Base-by-base conservation (phyloP, 2,888 invertebrate species). In the Odiellus spinosus region DNA sequence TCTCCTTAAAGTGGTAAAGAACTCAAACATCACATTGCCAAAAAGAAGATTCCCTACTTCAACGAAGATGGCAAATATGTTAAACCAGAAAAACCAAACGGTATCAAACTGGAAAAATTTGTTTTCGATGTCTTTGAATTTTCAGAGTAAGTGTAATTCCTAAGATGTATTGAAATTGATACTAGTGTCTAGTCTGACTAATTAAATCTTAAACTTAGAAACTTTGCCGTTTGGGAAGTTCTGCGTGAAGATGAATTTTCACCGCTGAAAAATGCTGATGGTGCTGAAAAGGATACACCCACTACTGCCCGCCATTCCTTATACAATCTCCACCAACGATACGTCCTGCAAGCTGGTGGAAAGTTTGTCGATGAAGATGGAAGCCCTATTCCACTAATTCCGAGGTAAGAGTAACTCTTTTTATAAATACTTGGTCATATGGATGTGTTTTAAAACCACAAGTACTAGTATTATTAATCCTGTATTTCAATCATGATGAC, bases 51-150 rank as follows among this genome's bases (percentile, higher is more conserved):
- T 55, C 82, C 93, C 0, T 81, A 76, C 58, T 71, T 90, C 0
- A 79, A 86, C 61, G 70, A 74, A 8, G 56, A 60, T n/a, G 86
- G 87, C 3, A 69, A 76, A 15, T 71, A 76, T 41, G 71, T 77
- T 35, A 78, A 76, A 53, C 95, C 98, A 0, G 73, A 76, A 0
- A 75, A 76, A 51, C 80, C 88, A 0, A 98, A 98, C 60, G 98
- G 96, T 10, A 87, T 98, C 55, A 99, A 99, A 71, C 82, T 99
- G 68, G 98, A 99, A 63, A 98, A 96, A 66, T 99, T 99, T 64
- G 85, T 99, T 10, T 99, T 99, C 64, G 98, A 99, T 66, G 93
- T 96, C 0, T 98, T 99, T 63, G 83, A 83, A 61, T 90, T 87
- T 66, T 78, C 93, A 1, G 77, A 84, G 71, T 74, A 62, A 63